Conservation (phyloP, 2,888 invertebrate species). For the Nephrotoma appendiculata region DNA sequence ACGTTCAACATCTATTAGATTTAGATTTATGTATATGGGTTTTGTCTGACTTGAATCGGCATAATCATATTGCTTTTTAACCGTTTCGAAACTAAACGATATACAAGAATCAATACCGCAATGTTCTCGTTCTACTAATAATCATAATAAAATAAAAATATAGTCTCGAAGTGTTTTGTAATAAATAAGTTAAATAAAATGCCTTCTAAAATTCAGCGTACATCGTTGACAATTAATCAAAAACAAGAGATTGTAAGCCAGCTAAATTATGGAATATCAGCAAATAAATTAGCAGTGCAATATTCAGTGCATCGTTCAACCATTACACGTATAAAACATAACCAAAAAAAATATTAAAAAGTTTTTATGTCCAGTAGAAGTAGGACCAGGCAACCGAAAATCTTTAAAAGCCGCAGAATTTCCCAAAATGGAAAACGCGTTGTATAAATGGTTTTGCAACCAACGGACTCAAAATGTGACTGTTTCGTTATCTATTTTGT, state of each 20-base stretch:
- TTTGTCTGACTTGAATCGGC: no score
- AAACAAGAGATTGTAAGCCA: background rate
- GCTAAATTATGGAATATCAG: background rate
- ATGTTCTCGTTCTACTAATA: no score
- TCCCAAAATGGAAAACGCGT: constrained; percentile 9
- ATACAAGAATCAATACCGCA: no score
- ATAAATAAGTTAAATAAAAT: background rate
- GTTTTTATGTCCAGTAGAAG: background rate
- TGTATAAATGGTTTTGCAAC: constrained; percentile 11
- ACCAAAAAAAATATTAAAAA: background rate
- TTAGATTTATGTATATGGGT: no score
- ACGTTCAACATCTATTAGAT: no score
- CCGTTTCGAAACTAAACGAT: no score
- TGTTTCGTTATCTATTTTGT: background rate
- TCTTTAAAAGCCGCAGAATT: constrained; percentile 6
- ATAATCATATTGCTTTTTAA: no score
- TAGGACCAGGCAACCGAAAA: constrained; percentile 6
- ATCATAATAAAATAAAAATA: no score
- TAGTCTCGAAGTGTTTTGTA: no score
- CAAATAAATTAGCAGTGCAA: background rate
- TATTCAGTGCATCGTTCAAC: background rate
- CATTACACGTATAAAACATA: background rate
- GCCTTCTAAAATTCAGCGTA: background rate
- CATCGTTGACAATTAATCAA: background rate
- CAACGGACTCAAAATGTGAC: no score